Percentiles rank a stretch among this genome's conserved stretches.
These are phyloP conservation scores for Calameuta filiformis DNA, from an alignment of 2,888 invertebrate genomes.

Conservation along the genomic window DNA sequence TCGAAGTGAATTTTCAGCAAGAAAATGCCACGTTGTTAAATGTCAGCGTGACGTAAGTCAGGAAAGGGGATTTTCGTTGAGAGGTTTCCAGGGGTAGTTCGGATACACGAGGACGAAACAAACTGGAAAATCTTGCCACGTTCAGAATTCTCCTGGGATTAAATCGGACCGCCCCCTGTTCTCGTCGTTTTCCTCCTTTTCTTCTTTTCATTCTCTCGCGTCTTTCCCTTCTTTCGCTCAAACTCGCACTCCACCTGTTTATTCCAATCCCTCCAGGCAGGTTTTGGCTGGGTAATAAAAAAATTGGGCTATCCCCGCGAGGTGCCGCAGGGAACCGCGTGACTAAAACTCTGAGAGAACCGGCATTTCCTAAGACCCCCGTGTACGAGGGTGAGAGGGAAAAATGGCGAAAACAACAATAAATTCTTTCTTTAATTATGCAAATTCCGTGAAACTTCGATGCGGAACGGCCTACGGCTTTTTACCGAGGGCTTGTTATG, in stretches of 20 bases:
- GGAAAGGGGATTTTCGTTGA: neutral
- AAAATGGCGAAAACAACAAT: constrained; percentile 10
- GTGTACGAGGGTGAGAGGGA: neutral
- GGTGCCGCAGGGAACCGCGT: neutral
- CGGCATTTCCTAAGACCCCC: neutral
- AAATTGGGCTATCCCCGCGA: neutral
- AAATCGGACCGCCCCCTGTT: neutral
- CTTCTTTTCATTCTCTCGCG: neutral
- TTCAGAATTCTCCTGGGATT: neutral
- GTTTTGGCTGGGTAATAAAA: neutral
- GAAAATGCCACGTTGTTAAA: neutral
- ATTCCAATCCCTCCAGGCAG: neutral
- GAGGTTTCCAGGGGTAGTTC: neutral
- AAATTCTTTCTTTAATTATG: constrained; percentile 22
- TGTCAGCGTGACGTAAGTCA: neutral
- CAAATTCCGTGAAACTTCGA: constrained; percentile 4
- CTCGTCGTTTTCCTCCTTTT: neutral
- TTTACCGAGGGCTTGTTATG: neutral
- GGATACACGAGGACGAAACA: neutral
- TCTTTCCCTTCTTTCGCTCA: neutral
- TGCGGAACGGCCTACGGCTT: neutral
- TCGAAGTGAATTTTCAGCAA: neutral
- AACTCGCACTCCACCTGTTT: neutral
- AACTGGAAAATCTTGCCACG: neutral
- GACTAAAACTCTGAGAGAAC: neutral